Evolutionary conservation across 2,888 invertebrate genomes (phyloP).

Genomic region (Eumerus sabulonum): DNA sequence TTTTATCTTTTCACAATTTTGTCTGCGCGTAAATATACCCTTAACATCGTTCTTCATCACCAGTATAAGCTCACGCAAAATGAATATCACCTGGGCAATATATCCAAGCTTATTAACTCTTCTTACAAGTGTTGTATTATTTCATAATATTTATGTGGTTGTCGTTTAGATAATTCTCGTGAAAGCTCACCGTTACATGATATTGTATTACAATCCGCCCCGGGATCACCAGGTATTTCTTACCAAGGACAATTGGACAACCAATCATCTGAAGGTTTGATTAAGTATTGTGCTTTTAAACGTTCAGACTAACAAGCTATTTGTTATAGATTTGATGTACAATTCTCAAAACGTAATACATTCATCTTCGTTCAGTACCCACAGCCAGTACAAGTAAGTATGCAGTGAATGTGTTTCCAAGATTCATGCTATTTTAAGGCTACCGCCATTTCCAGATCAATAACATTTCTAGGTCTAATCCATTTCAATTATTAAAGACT

Average conservation of each 20-base stretch:
- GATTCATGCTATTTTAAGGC: too few relatives aligned
- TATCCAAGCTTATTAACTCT: too few relatives aligned
- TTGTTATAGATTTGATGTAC: conserved; percentile 75
- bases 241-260: conserved; percentile 74
- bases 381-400: conserved; percentile 76
- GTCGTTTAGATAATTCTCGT: conserved; percentile 82
- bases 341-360: conserved; percentile 76
- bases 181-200: conserved; percentile 95
- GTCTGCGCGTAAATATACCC: too few relatives aligned
- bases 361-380: conserved; percentile 75
- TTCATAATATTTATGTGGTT: background rate
- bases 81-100: too few relatives aligned
- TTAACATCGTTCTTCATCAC: too few relatives aligned
- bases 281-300: conserved; percentile 33
- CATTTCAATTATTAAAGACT: too few relatives aligned
- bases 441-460: too few relatives aligned
- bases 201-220: conserved; percentile 82
- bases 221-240: conserved; percentile 83
- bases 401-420: too few relatives aligned
- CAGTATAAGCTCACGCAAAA: too few relatives aligned
- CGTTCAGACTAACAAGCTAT: background rate
- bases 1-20: too few relatives aligned
- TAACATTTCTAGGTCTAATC: too few relatives aligned
- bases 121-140: too few relatives aligned
- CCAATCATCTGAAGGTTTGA: conserved; percentile 75